These are phyloP conservation scores for Heteropelma amictum DNA, from an alignment of 2,888 invertebrate genomes.

Conservation along the genomic window DNA sequence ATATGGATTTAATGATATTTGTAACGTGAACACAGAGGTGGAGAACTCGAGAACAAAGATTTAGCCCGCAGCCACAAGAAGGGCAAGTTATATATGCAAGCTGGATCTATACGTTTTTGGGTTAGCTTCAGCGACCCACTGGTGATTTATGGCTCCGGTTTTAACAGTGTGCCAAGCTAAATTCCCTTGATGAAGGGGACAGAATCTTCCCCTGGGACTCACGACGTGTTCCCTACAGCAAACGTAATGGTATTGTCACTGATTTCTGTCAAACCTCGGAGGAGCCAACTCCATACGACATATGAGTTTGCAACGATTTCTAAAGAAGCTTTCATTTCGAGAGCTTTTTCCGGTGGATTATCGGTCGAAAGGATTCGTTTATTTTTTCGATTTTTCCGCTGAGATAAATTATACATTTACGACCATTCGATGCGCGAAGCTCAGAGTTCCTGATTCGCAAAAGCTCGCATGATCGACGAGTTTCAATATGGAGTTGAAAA, in stretches of 20 bases:
- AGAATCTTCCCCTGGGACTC: background rate
- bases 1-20: slow-evolving; percentile 32
- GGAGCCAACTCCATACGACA: slow-evolving; percentile 5
- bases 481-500: too few species aligned
- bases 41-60: slow-evolving; percentile 49
- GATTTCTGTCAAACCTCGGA: slow-evolving; percentile 6
- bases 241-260: background rate
- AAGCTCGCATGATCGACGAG: too few species aligned
- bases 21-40: background rate
- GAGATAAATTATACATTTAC: too few species aligned
- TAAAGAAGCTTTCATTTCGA: background rate
- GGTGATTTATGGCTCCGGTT: slow-evolving; percentile 57
- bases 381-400: background rate
- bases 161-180: slow-evolving; percentile 53
- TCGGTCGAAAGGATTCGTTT: background rate
- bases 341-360: background rate
- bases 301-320: slow-evolving; percentile 19
- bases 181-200: slow-evolving; percentile 19
- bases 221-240: background rate
- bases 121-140: slow-evolving; percentile 36
- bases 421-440: too few species aligned
- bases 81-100: background rate
- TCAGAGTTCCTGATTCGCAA: too few species aligned
- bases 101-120: slow-evolving; percentile 14
- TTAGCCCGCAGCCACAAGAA: slow-evolving; percentile 32